phyloP scores from a whole-genome alignment of 2,888 invertebrate genomes.

The Teleiodes luculella region DNA sequence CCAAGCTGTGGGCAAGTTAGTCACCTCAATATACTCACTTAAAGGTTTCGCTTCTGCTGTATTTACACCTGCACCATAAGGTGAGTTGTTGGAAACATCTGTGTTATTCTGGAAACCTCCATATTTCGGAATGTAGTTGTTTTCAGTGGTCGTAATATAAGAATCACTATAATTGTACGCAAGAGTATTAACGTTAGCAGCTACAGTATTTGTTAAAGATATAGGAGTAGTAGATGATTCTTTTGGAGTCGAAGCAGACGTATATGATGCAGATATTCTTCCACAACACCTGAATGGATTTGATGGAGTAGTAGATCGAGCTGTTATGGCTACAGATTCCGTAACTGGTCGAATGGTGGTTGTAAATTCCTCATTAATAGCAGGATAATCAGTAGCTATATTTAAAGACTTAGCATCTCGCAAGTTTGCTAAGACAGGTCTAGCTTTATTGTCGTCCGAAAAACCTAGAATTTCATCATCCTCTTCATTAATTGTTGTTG shows the following conservation, averaged over 20 bases:
- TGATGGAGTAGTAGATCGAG: slow-evolving; percentile 47
- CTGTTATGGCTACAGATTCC: slow-evolving; percentile 40
- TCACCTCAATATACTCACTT: slow-evolving; percentile 66
- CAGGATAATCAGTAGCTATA: slow-evolving; percentile 44
- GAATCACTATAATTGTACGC: slow-evolving; percentile 41
- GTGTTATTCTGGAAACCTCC: slow-evolving; percentile 72
- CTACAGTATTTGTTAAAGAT: slow-evolving; percentile 70
- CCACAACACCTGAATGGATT: slow-evolving; percentile 65
- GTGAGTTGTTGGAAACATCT: slow-evolving; percentile 42
- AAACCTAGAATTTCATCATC: slow-evolving; percentile 88
- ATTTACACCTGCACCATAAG: slow-evolving; percentile 67
- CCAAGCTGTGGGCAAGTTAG: slow-evolving; percentile 67
- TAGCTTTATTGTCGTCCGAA: slow-evolving; percentile 80
- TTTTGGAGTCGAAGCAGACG: slow-evolving; percentile 51
- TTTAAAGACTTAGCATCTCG: slow-evolving; percentile 68
- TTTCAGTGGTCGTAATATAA: slow-evolving; percentile 44
- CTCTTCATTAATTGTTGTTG: slow-evolving; percentile 81
- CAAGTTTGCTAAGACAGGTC: slow-evolving; percentile 40
- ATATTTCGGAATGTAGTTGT: slow-evolving; percentile 52
- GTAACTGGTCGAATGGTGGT: slow-evolving; percentile 41
- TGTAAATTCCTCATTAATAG: slow-evolving; percentile 39
- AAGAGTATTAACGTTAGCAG: slow-evolving; percentile 45
- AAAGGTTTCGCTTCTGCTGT: slow-evolving; percentile 66
- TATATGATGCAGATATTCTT: slow-evolving; percentile 69
- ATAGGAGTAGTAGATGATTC: slow-evolving; percentile 52